A percentile compares a stretch with the other conserved stretches of the same genome.
Evolutionary conservation across 1,140 invertebrate genomes (phyloP).

Genomic region (Mamestra configurata): DNA sequence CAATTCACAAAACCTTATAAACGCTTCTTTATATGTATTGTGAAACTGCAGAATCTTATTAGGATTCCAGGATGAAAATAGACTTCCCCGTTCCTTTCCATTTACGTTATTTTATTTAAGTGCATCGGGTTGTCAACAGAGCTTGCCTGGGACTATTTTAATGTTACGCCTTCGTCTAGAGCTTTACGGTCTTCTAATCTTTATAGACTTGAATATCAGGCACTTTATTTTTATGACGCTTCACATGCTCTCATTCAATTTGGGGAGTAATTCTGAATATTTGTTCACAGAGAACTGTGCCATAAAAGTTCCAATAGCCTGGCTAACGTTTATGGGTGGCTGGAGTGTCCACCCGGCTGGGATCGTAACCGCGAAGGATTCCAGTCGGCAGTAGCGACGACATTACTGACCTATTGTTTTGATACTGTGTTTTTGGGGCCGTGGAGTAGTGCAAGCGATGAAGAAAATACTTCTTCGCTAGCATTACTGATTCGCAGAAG

Average conservation of each 20-base stretch:
- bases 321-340: background rate
- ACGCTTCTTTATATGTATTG: background rate
- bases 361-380: constrained; percentile 22
- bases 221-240: background rate
- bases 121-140: constrained; percentile 1
- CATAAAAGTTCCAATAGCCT: constrained; percentile 1
- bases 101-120: constrained; percentile 6
- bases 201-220: background rate
- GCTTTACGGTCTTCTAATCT: constrained; percentile 17
- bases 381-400: background rate
- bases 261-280: background rate
- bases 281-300: background rate
- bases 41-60: background rate
- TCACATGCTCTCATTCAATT: background rate
- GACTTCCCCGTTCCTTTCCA: constrained; percentile 4
- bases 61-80: constrained; percentile 6
- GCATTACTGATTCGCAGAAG: too few relatives aligned
- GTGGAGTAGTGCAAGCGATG: background rate
- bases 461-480: too few relatives aligned
- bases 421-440: background rate
- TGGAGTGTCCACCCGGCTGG: background rate
- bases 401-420: constrained; percentile 30
- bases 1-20: background rate
- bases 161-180: constrained; percentile 4
- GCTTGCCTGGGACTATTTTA: background rate